phyloP scores from a whole-genome alignment of 2,888 invertebrate species.

The Tachina fera region DNA sequence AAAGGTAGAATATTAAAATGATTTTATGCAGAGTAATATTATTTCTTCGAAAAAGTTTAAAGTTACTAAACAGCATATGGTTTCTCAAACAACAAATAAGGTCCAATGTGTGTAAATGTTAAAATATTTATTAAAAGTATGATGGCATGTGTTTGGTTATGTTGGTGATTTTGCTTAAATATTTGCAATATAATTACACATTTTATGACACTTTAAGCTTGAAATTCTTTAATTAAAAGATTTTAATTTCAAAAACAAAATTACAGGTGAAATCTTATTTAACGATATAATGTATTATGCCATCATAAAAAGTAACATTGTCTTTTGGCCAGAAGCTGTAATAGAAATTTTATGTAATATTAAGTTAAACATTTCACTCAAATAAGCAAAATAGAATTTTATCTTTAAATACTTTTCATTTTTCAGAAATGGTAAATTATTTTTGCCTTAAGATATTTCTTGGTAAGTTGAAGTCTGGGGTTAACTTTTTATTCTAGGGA shows the following conservation, averaged over 20 bases:
- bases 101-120: neutral
- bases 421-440: too few species aligned
- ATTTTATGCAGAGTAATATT: constrained; percentile 15
- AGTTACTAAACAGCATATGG: constrained; percentile 1
- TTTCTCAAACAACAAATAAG: neutral
- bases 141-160: neutral
- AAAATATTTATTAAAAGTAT: neutral
- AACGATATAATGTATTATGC: neutral
- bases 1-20: neutral
- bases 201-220: constrained; percentile 22
- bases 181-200: constrained; percentile 7
- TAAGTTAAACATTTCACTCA: neutral
- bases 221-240: constrained; percentile 18
- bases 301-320: neutral
- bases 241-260: neutral
- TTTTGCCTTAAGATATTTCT: too few species aligned
- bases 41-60: constrained; percentile 7
- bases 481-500: too few species aligned
- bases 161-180: constrained; percentile 4
- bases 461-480: too few species aligned
- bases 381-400: neutral
- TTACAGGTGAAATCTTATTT: neutral
- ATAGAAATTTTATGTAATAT: neutral
- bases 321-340: neutral
- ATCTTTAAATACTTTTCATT: neutral